Conservation (phyloP, 2,113 vertebrate genomes). For the Speoplatyrhinus poulsoni region DNA sequence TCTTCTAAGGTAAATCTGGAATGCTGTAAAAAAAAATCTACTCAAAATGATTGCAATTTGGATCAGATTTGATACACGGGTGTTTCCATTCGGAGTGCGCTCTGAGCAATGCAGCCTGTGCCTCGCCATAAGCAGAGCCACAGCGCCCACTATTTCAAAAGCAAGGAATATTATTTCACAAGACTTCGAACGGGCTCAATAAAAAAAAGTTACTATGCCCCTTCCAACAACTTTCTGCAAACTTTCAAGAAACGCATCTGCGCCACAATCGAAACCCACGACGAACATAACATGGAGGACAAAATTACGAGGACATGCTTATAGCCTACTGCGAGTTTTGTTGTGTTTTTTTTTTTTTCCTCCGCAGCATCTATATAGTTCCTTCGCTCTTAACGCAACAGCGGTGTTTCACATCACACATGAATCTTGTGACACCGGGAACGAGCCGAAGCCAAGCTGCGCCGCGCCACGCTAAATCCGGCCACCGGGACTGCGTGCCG, state of each 20-base stretch:
- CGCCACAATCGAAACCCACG: constrained; percentile 37
- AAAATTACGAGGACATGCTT: constrained; percentile 49
- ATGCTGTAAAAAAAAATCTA: constrained; percentile 27
- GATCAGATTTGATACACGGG: constrained; percentile 68
- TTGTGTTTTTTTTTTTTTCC: constrained; percentile 26
- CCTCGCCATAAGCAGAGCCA: constrained; percentile 80
- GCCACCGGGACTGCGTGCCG: constrained; percentile 9
- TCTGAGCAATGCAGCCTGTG: constrained; percentile 51
- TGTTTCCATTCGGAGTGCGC: constrained; percentile 63
- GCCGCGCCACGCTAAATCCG: constrained; percentile 41
- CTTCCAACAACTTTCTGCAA: constrained; percentile 85
- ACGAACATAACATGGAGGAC: constrained; percentile 27
- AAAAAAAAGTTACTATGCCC: constrained; percentile 82
- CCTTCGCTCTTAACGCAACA: constrained; percentile 54
- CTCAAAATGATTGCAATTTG: constrained; percentile 67
- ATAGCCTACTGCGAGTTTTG: constrained; percentile 29
- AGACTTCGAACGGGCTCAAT: constrained; percentile 81
- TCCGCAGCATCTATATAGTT: constrained; percentile 28
- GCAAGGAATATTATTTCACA: constrained; percentile 88
- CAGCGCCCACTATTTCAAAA: constrained; percentile 96
- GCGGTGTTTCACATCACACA: constrained; percentile 74
- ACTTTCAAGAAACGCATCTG: constrained; percentile 77
- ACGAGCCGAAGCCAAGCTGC: constrained; percentile 44
- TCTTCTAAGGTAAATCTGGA: constrained; percentile 37
- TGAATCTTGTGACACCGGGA: constrained; percentile 72